Evolutionary conservation across 2,888 invertebrate genomes (phyloP), one percentile per base, ranked within the genome.

Genomic region (Ectemnius cavifrons): DNA sequence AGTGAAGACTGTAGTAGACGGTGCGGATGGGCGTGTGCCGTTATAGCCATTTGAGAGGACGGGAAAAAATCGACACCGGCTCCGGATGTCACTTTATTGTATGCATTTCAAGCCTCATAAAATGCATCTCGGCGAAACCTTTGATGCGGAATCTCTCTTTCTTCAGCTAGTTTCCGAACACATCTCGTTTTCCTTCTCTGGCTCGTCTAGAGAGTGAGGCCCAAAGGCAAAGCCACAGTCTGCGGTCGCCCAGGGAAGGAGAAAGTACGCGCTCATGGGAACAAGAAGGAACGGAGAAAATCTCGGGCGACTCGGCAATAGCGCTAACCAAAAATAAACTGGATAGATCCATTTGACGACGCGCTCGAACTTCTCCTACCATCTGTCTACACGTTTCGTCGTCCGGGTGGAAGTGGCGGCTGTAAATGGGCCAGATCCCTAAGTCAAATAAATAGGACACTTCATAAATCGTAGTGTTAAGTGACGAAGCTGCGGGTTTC

Each of bases 301-400:
- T 49, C 28, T 60, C 18, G 59, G 28, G 20, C 67, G 63, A 27
- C 23, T 47, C 62, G n/a, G 59, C 37, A 66, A 46, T 63, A 28
- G 67, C 16, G 60, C 67, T 63, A 71, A 73, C 77, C 76, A 75
- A 74, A 83, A 84, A 83, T 84, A 83, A 83, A 82, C 82, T 20
- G 45, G 37, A 71, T 58, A 63, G 67, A 60, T 49, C 62, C 75
- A 65, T 79, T 69, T 77, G 74, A 79, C 75, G 69, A 58, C 58
- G 27, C 62, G 65, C 28, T 56, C 71, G 77, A 81, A 81, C 72
- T 82, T 73, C 67, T 71, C 67, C 76, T 69, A 67, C 71, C 63
- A 66, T 57, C 67, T 63, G 70, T 75, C 75, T 62, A 57, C 65
- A 64, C 61, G 18, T 37, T 8, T 56, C 57, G 58, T 56, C 45